These are phyloP conservation scores for Podiceps cristatus DNA, from an alignment of 2,113 vertebrate genomes.

Conservation along the genomic window DNA sequence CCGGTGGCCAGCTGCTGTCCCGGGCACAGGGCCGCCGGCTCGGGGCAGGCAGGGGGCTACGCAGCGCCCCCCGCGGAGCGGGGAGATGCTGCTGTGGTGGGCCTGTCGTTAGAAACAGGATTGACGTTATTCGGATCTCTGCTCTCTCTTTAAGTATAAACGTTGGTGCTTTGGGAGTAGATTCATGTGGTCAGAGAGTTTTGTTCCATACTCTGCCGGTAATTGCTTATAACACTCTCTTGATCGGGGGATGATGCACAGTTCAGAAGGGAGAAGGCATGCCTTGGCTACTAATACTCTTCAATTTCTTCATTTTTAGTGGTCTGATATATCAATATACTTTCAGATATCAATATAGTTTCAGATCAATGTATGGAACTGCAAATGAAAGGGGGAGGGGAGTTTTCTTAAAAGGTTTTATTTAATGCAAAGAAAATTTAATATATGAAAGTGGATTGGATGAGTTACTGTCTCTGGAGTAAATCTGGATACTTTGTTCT, in stretches of 20 bases:
- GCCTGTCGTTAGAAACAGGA: neutral
- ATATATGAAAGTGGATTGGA: neutral
- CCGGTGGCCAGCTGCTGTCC: neutral
- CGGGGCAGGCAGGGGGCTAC: no score
- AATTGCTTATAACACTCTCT: neutral
- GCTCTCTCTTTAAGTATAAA: neutral
- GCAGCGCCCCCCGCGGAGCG: no score
- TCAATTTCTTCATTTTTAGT: neutral
- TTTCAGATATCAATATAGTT: neutral
- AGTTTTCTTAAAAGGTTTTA: neutral
- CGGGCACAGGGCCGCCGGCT: neutral
- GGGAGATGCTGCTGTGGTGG: rapidly evolving
- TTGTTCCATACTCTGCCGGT: neutral
- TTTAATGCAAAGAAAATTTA: neutral
- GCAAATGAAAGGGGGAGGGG: neutral
- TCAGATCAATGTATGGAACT: neutral
- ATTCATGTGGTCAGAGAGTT: neutral
- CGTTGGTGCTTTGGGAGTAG: neutral
- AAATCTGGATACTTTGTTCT: neutral
- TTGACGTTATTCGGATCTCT: neutral
- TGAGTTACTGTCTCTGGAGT: neutral
- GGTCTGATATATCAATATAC: neutral
- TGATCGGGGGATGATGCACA: neutral
- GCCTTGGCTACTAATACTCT: neutral
- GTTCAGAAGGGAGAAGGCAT: neutral